A percentile compares a stretch with the other conserved stretches of the same genome.
phyloP scores from a whole-genome alignment of 2,113 vertebrate genomes.

The Pleuronectes platessa region DNA sequence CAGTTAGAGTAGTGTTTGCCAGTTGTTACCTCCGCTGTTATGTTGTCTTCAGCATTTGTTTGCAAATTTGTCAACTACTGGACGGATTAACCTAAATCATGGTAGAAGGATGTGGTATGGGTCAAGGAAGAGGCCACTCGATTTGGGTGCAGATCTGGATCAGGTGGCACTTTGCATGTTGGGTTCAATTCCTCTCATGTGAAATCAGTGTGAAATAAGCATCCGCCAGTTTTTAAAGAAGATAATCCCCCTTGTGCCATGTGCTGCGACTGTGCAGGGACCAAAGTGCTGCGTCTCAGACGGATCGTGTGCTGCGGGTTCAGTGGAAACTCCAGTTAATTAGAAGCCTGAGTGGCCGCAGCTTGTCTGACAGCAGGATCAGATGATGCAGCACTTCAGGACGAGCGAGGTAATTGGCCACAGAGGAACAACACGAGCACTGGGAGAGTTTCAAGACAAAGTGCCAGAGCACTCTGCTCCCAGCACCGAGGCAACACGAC shows the following conservation, averaged over 20 bases:
- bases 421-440: slow-evolving; percentile 50
- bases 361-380: slow-evolving; percentile 45
- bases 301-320: slow-evolving; percentile 2
- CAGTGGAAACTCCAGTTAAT: slow-evolving; percentile 19
- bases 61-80: too few relatives aligned
- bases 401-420: slow-evolving; percentile 51
- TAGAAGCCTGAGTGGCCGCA: slow-evolving; percentile 29
- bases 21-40: too few relatives aligned
- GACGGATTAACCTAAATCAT: too few relatives aligned
- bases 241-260: not conserved
- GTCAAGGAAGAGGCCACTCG: too few relatives aligned
- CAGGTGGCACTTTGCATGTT: not conserved
- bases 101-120: too few relatives aligned
- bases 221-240: not conserved
- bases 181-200: slow-evolving; percentile 14
- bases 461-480: slow-evolving; percentile 10
- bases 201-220: slow-evolving; percentile 23
- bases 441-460: slow-evolving; percentile 5
- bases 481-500: not conserved
- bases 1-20: too few relatives aligned
- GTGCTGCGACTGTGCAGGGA: not conserved
- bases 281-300: not conserved
- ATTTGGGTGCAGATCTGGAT: too few relatives aligned
- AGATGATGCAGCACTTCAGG: slow-evolving; percentile 59
- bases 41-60: too few relatives aligned